Percentiles rank a stretch among this genome's conserved stretches.
These are phyloP conservation scores for Aurelia aurita complex sp. Pacific DNA, from an alignment of 30 jellyfish, hydroid and myxozoan genomes.

Conservation along the genomic window DNA sequence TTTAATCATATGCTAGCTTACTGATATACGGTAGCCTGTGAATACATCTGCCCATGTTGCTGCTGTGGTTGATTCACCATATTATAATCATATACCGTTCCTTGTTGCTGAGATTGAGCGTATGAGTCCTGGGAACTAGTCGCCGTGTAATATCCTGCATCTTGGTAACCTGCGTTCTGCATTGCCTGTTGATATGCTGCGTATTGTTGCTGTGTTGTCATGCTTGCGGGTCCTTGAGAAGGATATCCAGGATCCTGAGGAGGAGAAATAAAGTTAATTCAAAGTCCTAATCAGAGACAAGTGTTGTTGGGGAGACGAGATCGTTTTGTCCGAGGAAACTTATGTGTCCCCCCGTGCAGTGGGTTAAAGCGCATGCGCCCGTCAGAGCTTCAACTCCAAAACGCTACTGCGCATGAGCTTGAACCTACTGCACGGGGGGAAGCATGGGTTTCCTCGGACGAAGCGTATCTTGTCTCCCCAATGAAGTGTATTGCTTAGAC, in stretches of 20 bases:
- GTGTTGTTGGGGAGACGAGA: background rate
- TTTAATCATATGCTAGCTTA: background rate
- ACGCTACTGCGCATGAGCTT: background rate
- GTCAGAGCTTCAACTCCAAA: background rate
- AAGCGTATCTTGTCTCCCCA: too few species aligned
- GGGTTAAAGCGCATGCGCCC: background rate
- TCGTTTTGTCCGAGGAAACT: too few species aligned
- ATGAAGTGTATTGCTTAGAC: too few species aligned
- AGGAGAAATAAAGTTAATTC: background rate
- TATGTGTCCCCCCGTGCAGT: too few species aligned
- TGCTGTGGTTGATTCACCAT: constrained; percentile 49
- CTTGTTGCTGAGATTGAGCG: constrained; percentile 44
- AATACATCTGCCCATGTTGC: constrained; percentile 64
- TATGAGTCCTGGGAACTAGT: constrained; percentile 46
- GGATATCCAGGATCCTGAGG: constrained; percentile 49
- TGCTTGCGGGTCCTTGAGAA: constrained; percentile 71
- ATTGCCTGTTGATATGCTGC: constrained; percentile 24
- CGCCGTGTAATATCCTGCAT: constrained; percentile 41
- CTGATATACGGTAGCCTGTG: constrained; percentile 77
- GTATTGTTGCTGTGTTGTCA: constrained; percentile 53
- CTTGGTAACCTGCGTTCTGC: constrained; percentile 56
- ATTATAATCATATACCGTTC: constrained; percentile 45
- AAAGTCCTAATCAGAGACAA: background rate
- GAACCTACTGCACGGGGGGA: too few species aligned
- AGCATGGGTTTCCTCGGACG: too few species aligned